A percentile compares a stretch with the other conserved stretches of the same genome.
These are phyloP conservation scores for Acanthosepion esculentum DNA, from an alignment of 2,888 invertebrate species.

Conservation along the genomic window DNA sequence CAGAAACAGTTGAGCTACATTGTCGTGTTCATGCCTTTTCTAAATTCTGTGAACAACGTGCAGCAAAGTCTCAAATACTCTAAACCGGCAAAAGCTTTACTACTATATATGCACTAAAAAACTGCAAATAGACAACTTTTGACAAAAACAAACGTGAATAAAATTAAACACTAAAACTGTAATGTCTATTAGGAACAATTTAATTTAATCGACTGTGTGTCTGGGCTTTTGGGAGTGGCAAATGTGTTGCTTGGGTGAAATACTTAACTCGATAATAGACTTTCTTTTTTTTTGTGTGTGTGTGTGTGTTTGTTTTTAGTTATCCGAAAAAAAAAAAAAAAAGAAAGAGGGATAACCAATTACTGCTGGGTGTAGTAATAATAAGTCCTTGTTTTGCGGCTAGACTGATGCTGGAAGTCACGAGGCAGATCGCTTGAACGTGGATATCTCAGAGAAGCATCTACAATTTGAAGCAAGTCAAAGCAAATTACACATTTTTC, in stretches of 20 bases:
- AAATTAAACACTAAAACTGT: neutral
- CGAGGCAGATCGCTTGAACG: neutral
- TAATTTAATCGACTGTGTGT: neutral
- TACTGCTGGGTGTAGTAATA: conserved; percentile 33
- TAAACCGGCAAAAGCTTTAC: neutral
- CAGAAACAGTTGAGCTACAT: neutral
- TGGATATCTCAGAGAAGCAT: neutral
- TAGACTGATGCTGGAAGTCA: conserved; percentile 8
- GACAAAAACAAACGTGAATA: neutral
- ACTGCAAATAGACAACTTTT: neutral
- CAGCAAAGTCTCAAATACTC: neutral
- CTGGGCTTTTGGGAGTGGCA: neutral
- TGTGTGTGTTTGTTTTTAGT: neutral
- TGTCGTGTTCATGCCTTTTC: neutral
- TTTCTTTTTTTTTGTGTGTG: neutral
- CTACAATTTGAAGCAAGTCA: conserved; percentile 2
- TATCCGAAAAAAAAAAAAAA: neutral
- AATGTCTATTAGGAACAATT: neutral
- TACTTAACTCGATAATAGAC: neutral
- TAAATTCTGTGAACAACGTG: neutral
- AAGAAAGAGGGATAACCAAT: neutral
- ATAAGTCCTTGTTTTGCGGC: neutral
- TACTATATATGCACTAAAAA: neutral
- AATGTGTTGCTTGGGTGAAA: neutral
- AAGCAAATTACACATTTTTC: neutral